Percentiles rank a stretch among this genome's conserved stretches.
phyloP scores from a whole-genome alignment of 1,140 invertebrate species.

The Bombus sibiricus region DNA sequence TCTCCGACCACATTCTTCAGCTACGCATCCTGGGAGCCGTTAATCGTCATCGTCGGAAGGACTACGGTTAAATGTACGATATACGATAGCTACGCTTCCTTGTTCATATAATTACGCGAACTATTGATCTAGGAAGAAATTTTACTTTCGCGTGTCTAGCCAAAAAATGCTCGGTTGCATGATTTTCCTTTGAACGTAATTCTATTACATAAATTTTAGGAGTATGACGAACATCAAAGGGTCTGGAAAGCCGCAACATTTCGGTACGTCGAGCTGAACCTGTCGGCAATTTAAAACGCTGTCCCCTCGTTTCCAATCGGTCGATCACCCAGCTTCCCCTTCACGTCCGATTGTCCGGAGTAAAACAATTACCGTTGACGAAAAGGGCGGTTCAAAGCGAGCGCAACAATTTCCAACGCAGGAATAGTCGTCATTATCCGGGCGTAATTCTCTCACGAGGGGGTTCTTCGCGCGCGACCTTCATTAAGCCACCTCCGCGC shows the following conservation, averaged over 20 bases:
- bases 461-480: conserved; percentile 38
- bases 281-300: conserved; percentile 5
- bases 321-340: conserved; percentile 5
- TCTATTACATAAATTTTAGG: not conserved
- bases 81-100: too few relatives aligned
- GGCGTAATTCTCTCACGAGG: conserved; percentile 37
- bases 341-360: not conserved
- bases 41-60: too few relatives aligned
- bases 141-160: not conserved
- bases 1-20: too few relatives aligned
- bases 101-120: not conserved
- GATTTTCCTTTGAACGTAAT: not conserved
- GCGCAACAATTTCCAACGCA: not conserved
- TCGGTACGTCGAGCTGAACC: not conserved
- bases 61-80: not conserved
- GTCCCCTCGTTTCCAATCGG: conserved; percentile 31
- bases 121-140: not conserved
- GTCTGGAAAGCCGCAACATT: not conserved
- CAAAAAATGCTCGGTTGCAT: too few relatives aligned
- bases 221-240: not conserved
- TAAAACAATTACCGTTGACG: conserved; percentile 44
- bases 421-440: conserved; percentile 60
- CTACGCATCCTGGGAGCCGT: too few relatives aligned
- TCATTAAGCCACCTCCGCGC: conserved; percentile 64
- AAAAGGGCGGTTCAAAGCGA: conserved; percentile 10